A percentile compares a stretch with the other conserved stretches of the same genome.
Conservation (phyloP, 2,888 invertebrate species). For the Biston stratarius region DNA sequence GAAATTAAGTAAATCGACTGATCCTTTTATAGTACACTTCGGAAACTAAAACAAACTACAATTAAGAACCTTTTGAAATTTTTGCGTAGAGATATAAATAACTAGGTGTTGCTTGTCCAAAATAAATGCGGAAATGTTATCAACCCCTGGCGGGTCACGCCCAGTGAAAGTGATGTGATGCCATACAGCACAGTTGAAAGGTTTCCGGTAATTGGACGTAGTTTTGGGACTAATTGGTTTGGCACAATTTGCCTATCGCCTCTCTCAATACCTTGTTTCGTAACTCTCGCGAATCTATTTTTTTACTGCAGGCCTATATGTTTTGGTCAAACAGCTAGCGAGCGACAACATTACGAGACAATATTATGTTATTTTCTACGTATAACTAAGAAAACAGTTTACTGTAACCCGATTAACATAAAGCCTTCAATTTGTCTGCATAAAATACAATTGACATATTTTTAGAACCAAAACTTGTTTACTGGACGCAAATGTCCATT, state of each 20-base stretch:
- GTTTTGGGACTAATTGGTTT: conserved; percentile 43
- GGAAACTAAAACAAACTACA: too few relatives aligned
- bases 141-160: conserved; percentile 12
- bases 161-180: conserved; percentile 19
- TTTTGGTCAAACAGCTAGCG: too few relatives aligned
- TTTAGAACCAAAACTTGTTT: conserved; percentile 6
- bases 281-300: not conserved
- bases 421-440: not conserved
- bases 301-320: too few relatives aligned
- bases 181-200: conserved; percentile 44
- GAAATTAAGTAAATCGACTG: too few relatives aligned
- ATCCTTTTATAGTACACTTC: too few relatives aligned
- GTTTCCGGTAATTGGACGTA: conserved; percentile 52
- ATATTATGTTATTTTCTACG: too few relatives aligned
- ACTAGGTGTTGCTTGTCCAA: too few relatives aligned
- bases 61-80: too few relatives aligned
- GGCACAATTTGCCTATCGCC: conserved; percentile 10
- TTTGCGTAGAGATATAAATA: too few relatives aligned
- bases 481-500: not conserved
- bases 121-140: not conserved
- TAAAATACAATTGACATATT: not conserved
- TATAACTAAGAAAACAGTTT: not conserved
- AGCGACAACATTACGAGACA: not conserved
- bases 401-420: conserved; percentile 1
- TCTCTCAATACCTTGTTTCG: not conserved